Conservation (phyloP, 2,888 invertebrate genomes). For the Ormyrus labotus region DNA sequence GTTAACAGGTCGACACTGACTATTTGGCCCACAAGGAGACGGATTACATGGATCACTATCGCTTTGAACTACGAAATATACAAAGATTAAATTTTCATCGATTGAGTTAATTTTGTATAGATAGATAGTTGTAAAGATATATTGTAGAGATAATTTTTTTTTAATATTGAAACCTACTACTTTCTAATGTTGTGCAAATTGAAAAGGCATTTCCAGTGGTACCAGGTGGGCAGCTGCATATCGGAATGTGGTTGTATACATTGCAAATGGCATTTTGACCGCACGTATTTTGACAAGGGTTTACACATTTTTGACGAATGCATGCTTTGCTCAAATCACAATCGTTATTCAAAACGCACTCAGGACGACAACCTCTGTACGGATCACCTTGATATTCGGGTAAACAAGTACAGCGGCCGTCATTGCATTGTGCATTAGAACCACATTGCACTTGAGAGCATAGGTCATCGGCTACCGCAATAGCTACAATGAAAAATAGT, state of each 20-base stretch:
- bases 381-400: conserved; percentile 79
- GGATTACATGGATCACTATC: conserved; percentile 81
- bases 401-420: conserved; percentile 77
- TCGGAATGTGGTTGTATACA: conserved; percentile 85
- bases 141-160: not conserved
- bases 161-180: conserved; percentile 56
- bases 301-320: conserved; percentile 81
- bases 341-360: conserved; percentile 82
- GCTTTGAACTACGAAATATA: conserved; percentile 42
- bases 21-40: conserved; percentile 87
- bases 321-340: conserved; percentile 82
- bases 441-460: conserved; percentile 84
- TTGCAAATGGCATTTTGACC: conserved; percentile 84
- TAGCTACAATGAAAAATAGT: conserved; percentile 14
- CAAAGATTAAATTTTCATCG: conserved; percentile 7
- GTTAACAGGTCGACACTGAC: conserved; percentile 85
- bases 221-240: conserved; percentile 83
- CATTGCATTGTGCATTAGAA: conserved; percentile 80
- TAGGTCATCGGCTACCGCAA: not conserved
- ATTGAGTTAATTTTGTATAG: not conserved
- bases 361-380: conserved; percentile 82
- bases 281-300: conserved; percentile 84
- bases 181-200: conserved; percentile 77
- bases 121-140: too few species aligned
- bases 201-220: conserved; percentile 84